Conservation (phyloP, 2,113 vertebrate genomes). For the Campylorhamphus procurvoides region DNA sequence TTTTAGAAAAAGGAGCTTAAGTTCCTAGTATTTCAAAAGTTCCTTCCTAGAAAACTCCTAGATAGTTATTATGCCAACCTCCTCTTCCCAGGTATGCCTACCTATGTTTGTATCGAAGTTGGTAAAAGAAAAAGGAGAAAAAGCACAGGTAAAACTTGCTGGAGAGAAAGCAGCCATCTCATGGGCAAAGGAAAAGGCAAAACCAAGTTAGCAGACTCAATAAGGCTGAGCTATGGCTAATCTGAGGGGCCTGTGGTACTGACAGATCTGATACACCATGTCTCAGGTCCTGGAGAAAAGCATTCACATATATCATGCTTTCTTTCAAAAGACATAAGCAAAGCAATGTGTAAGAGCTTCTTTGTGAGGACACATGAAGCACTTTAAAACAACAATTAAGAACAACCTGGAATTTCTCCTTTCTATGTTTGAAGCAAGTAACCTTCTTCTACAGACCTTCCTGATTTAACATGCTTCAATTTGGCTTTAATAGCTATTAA, state of each 20-base stretch:
- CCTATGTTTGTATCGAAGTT: not conserved
- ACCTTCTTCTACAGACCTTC: not conserved
- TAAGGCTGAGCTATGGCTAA: not conserved
- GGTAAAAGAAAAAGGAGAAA: not conserved
- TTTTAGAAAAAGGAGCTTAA: not conserved
- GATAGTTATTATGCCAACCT: not conserved
- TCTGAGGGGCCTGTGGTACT: not conserved
- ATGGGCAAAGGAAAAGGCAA: not conserved
- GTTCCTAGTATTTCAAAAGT: not conserved
- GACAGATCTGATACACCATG: not conserved
- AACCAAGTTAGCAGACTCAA: fast-evolving
- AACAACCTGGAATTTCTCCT: not conserved
- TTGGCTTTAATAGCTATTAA: not conserved
- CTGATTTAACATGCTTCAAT: not conserved
- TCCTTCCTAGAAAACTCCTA: not conserved
- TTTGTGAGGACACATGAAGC: not conserved
- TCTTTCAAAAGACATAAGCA: not conserved
- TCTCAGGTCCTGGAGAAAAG: not conserved
- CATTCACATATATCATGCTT: not conserved
- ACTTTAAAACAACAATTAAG: not conserved
- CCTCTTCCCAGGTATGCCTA: not conserved
- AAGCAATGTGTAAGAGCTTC: not conserved
- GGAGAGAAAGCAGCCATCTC: not conserved
- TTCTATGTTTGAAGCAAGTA: not conserved
- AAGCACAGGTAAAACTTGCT: not conserved